These are phyloP conservation scores for Scopus umbretta DNA, from an alignment of 2,113 vertebrate genomes.

Conservation along the genomic window DNA sequence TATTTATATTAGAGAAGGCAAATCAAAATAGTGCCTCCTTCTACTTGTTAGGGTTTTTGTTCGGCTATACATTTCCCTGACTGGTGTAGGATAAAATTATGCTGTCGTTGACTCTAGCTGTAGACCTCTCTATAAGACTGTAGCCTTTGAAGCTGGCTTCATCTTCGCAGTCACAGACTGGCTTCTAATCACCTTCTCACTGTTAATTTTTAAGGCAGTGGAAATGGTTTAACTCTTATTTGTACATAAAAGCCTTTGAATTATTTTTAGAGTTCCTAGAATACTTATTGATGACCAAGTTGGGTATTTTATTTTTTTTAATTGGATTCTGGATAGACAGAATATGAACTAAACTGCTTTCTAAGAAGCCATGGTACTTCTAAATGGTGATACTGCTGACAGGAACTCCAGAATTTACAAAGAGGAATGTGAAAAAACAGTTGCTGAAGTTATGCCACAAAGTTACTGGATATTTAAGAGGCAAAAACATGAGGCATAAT, in stretches of 20 bases:
- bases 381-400: not conserved
- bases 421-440: not conserved
- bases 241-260: not conserved
- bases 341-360: not conserved
- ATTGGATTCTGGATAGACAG: not conserved
- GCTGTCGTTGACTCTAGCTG: too few relatives aligned
- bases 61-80: not conserved
- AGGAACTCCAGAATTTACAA: not conserved
- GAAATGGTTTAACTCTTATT: not conserved
- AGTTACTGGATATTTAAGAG: not conserved
- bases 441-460: not conserved
- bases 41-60: not conserved
- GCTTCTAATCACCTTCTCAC: not conserved
- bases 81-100: not conserved
- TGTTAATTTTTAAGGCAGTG: not conserved
- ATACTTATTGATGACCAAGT: not conserved
- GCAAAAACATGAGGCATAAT: not conserved
- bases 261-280: not conserved
- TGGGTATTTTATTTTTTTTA: not conserved
- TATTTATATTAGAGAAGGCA: not conserved
- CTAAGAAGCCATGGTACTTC: not conserved
- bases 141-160: not conserved
- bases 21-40: not conserved
- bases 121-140: not conserved
- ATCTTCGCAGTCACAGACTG: not conserved